Conservation (phyloP, 1,140 invertebrate species). For the Drosophila lacertosa region DNA sequence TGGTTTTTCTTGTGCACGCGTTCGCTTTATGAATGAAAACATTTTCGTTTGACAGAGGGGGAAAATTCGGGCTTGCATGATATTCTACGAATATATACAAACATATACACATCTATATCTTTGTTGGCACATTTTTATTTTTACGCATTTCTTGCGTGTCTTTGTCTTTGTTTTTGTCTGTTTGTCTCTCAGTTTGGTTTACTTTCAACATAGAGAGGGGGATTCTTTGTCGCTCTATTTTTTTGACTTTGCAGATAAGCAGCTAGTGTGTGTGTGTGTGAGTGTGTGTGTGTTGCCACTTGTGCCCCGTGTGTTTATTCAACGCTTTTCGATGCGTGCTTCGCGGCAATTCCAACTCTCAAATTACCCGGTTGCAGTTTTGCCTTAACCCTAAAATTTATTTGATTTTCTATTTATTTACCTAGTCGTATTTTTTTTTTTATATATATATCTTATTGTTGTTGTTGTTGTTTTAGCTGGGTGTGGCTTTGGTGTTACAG, state of each 20-base stretch:
- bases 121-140: conserved; percentile 74
- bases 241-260: conserved; percentile 61
- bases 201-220: too few species aligned
- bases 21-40: conserved; percentile 76
- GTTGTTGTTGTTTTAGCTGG: conserved; percentile 13
- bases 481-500: conserved; percentile 21
- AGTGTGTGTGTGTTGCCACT: conserved; percentile 33
- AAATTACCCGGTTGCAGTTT: conserved; percentile 64
- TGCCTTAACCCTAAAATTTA: conserved; percentile 57
- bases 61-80: conserved; percentile 15
- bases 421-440: conserved; percentile 22
- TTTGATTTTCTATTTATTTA: conserved; percentile 65
- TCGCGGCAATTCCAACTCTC: conserved; percentile 63
- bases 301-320: conserved; percentile 62
- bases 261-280: background rate
- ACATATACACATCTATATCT: conserved; percentile 25
- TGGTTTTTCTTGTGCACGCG: conserved; percentile 4
- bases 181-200: conserved; percentile 53
- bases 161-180: conserved; percentile 26
- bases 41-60: conserved; percentile 19
- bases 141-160: conserved; percentile 81
- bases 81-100: conserved; percentile 30
- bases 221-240: conserved; percentile 53
- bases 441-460: background rate
- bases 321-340: conserved; percentile 65